phyloP scores from a whole-genome alignment of 2,888 invertebrate genomes.

The Tetramorium bicarinatum region DNA sequence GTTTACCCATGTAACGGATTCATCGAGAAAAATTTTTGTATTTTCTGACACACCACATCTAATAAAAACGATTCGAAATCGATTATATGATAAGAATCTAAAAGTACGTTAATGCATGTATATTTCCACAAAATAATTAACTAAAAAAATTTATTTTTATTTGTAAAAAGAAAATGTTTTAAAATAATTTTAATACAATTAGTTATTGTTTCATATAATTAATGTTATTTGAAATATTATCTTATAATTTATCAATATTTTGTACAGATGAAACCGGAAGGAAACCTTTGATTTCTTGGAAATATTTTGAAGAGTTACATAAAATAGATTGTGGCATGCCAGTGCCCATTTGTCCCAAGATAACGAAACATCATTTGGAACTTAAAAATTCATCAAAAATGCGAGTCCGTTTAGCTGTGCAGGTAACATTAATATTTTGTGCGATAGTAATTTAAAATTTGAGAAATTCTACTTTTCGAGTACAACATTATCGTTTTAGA shows the following conservation, averaged over 20 bases:
- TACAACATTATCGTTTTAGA: background rate
- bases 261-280: background rate
- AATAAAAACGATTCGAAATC: too few species aligned
- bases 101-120: too few species aligned
- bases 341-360: background rate
- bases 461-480: background rate
- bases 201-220: too few species aligned
- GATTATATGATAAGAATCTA: too few species aligned
- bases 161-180: too few species aligned
- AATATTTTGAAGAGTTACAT: background rate
- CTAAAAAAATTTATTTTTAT: too few species aligned
- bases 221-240: background rate
- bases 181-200: too few species aligned
- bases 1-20: too few species aligned
- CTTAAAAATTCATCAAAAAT: background rate
- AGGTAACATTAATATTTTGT: background rate
- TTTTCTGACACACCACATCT: too few species aligned
- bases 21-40: too few species aligned
- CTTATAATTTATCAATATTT: background rate
- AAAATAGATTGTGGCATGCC: background rate
- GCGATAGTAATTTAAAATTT: background rate
- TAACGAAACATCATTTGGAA: background rate
- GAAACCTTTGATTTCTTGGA: background rate
- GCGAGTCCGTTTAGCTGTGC: background rate
- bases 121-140: too few species aligned